phyloP scores from a whole-genome alignment of 2,888 invertebrate genomes.

The Diabrotica balteata region DNA sequence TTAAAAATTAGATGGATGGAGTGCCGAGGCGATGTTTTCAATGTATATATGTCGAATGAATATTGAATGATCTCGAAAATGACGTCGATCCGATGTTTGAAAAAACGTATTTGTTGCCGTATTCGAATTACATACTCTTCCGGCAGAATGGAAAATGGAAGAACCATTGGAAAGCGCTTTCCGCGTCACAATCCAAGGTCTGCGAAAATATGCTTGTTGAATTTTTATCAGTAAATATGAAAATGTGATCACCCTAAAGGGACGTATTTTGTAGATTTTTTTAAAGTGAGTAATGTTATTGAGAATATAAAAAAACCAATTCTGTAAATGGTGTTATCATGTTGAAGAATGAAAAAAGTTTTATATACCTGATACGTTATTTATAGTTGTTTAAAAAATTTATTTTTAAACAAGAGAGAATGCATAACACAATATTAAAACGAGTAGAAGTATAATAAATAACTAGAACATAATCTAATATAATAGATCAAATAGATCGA shows the following conservation, averaged over 20 bases:
- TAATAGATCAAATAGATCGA: too few species aligned
- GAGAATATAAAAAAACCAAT: too few species aligned
- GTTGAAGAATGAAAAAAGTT: too few species aligned
- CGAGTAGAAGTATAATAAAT: too few species aligned
- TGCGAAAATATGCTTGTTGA: neutral
- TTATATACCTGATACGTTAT: too few species aligned
- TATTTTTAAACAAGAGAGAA: too few species aligned
- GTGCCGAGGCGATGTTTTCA: slow-evolving; percentile 23
- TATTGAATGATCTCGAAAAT: slow-evolving; percentile 28
- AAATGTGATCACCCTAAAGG: neutral
- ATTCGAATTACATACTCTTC: slow-evolving; percentile 19
- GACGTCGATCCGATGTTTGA: slow-evolving; percentile 15
- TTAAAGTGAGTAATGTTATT: too few species aligned
- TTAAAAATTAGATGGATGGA: slow-evolving; percentile 34
- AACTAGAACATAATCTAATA: too few species aligned
- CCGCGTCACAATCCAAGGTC: neutral
- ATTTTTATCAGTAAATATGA: neutral
- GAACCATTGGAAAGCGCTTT: slow-evolving; percentile 10
- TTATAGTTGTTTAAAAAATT: too few species aligned
- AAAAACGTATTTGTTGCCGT: slow-evolving; percentile 22
- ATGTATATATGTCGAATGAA: slow-evolving; percentile 29
- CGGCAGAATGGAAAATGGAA: slow-evolving; percentile 3
- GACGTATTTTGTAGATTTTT: too few species aligned
- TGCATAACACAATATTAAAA: too few species aligned
- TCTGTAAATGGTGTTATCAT: too few species aligned